Base-by-base conservation (phyloP, 2,797 vertebrate genomes). In the Siniperca scherzeri region DNA sequence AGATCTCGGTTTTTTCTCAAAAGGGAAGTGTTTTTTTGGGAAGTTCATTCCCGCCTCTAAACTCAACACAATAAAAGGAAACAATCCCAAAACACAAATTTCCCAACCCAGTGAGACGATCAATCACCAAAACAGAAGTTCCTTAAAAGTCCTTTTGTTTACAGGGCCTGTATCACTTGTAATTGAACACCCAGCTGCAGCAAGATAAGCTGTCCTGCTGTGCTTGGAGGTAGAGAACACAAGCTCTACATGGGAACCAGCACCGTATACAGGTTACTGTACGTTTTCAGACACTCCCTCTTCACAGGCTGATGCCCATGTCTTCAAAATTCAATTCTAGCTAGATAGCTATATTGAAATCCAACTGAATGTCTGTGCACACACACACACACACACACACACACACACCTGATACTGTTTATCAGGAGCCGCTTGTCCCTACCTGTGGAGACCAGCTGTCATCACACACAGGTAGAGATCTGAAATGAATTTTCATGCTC, bases 381-480 rank as follows among this genome's bases (percentile, higher is more conserved):
- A 27, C 27, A 27, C 27, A 27, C 27, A 27, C 27, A 27, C 27
- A 27, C 3, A 59, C 57, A 64, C 46, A 30, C 53, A 65, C 30
- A 50, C 75, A 74, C 73, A 70, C 71, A 36, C 40, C 60, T 78
- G 42, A 73, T 14, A 38, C 36, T 59, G 80, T 87, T 77, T 59
- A 53, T 70, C 27, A 55, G 38, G 14, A 73, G 17, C 70, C 70
- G n/a, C 30, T 22, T 22, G 14, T 33, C 11, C 6, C 22, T 27
- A 2, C 81, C 80, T 74, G 71, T 86, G 82, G 60, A 73, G 12
- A 50, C 75, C 79, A 75, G 84, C 84, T 86, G 68, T 78, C 64
- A 40, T 65, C 44, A 65, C 68, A 71, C 56, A 42, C 81, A 86
- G 68, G 85, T 77, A 21, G 14, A 44, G 42, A 62, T 76, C 38